Base-by-base conservation (phyloP, 2,888 invertebrate species). In the Limnephilus marmoratus region DNA sequence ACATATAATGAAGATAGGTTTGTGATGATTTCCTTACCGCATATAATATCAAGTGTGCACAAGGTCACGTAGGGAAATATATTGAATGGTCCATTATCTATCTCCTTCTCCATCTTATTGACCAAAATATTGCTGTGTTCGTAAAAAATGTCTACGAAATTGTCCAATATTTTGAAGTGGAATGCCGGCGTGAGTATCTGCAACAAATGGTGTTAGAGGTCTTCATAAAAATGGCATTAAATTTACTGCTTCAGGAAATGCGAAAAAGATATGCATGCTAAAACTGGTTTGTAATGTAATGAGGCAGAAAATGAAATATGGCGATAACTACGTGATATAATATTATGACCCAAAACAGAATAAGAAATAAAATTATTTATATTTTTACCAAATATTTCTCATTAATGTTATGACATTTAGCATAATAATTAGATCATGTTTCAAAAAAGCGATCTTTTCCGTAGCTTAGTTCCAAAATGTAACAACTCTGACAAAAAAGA, bases 111-210 rank as follows among this genome's bases (percentile, higher is more conserved):
- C 92, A 97, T 94, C 94, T 96, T 96, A 80, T 96, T 95, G 0
- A 96, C 95, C 94, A 97, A 94, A 81, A 96, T 95, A 1, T 95
- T 95, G 92, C 97, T 96, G 94, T 97, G 97, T 94, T 97, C 97
- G 94, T 96, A 96, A 94, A 97, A 97, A 0, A 97, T 96, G 93
- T 96, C 96, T 90, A 97, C 95, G 94, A 97, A 97, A 94, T 97
- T 97, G 94, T 97, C 96, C 94, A 97, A 95, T 94, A 97, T 97
- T 94, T 97, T 97, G 94, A 97, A 97, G 95, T 97, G 97, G 94
- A 97, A 97, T 9, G 97, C 97, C 31, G 97, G 97, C 0, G 97
- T 97, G 93, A 97, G 95, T 94, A 97, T 96, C 95, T 95, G 93
- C 4, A 91, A 37, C 34, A 45, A 92, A 89, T 68, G 18, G 53